Evolutionary conservation across 2,888 invertebrate species (phyloP).

Genomic region (Stenodema calcarata): DNA sequence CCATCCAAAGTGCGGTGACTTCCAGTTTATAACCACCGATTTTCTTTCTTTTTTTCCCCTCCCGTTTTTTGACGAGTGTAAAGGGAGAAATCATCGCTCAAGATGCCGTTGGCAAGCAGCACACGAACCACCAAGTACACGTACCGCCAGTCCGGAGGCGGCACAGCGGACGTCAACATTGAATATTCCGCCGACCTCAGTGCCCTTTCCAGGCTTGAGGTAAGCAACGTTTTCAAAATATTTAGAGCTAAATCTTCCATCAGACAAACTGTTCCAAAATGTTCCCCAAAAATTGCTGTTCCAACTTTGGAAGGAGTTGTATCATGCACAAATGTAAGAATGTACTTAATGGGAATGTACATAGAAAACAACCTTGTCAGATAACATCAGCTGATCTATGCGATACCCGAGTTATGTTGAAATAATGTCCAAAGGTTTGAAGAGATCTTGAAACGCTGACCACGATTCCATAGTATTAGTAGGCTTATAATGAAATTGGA

Average conservation of each 20-base stretch:
- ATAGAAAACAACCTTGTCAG: too few species aligned
- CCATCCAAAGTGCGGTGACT: neutral
- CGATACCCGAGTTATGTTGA: too few species aligned
- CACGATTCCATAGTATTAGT: too few species aligned
- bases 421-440: too few species aligned
- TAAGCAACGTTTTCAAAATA: slow-evolving; percentile 63
- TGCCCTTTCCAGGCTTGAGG: slow-evolving; percentile 94
- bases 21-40: neutral
- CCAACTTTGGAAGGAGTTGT: neutral
- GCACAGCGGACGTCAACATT: slow-evolving; percentile 86
- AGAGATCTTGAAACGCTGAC: too few species aligned
- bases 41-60: neutral
- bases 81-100: neutral
- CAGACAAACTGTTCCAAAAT: too few species aligned
- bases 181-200: slow-evolving; percentile 93
- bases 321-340: too few species aligned
- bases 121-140: slow-evolving; percentile 89
- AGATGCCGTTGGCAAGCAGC: slow-evolving; percentile 71
- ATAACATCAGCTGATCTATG: too few species aligned
- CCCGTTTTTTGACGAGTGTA: neutral
- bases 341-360: too few species aligned
- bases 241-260: neutral
- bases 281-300: neutral
- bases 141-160: slow-evolving; percentile 83
- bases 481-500: too few species aligned